These are phyloP conservation scores for Maconellicoccus hirsutus DNA, from an alignment of 1,140 invertebrate species.

Conservation along the genomic window DNA sequence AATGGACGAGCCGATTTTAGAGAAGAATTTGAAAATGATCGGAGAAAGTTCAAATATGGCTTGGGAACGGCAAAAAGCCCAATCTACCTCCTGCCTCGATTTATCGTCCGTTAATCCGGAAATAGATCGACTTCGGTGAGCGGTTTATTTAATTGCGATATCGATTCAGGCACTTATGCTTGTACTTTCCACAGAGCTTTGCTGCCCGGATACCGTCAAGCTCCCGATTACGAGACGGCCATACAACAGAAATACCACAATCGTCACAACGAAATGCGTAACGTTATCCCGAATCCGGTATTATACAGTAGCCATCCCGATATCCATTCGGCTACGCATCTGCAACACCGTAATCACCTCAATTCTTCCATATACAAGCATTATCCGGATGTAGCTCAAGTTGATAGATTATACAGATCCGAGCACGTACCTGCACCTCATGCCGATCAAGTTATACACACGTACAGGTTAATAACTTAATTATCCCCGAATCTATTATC, in stretches of 20 bases:
- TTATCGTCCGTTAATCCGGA: slow-evolving; percentile 41
- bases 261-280: slow-evolving; percentile 26
- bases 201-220: slow-evolving; percentile 77
- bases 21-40: slow-evolving; percentile 30
- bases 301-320: slow-evolving; percentile 52
- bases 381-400: slow-evolving; percentile 32
- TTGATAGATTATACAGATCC: slow-evolving; percentile 29
- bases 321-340: slow-evolving; percentile 41
- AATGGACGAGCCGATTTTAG: slow-evolving; percentile 26
- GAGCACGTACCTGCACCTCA: slow-evolving; percentile 27
- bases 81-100: slow-evolving; percentile 57
- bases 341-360: neutral
- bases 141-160: neutral
- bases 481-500: neutral
- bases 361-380: slow-evolving; percentile 30
- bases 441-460: slow-evolving; percentile 28
- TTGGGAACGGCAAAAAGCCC: slow-evolving; percentile 35
- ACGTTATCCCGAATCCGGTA: slow-evolving; percentile 28
- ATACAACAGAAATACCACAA: slow-evolving; percentile 54
- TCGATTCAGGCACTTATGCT: too few species aligned
- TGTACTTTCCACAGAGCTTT: slow-evolving; percentile 42
- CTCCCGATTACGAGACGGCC: slow-evolving; percentile 88
- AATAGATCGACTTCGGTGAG: slow-evolving; percentile 34
- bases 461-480: slow-evolving; percentile 32
- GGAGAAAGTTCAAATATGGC: neutral